phyloP scores from a whole-genome alignment of 2,797 vertebrate genomes.

The Microchirus variegatus region DNA sequence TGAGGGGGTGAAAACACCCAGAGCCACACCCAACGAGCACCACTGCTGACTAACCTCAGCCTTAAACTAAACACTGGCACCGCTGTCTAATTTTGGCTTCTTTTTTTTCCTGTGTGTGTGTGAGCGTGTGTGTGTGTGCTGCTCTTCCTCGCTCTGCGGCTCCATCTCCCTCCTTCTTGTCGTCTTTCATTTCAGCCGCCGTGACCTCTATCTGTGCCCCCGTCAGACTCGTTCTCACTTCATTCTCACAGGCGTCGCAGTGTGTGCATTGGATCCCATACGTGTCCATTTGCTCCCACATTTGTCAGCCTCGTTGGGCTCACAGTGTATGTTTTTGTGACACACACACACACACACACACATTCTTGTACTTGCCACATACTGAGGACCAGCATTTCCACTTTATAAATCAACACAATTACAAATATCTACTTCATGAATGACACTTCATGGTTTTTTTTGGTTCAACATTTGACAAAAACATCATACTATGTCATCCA shows the following conservation, averaged over 20 bases:
- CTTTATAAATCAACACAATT: too few species aligned
- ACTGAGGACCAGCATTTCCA: too few species aligned
- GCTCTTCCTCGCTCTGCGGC: neutral
- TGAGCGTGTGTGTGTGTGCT: neutral
- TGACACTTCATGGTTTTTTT: too few species aligned
- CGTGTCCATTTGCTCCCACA: slow-evolving; percentile 21
- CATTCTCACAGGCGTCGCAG: neutral
- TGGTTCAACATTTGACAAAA: too few species aligned
- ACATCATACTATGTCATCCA: too few species aligned
- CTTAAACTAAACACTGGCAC: slow-evolving; percentile 40
- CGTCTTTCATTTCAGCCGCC: slow-evolving; percentile 27
- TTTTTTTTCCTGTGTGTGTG: neutral
- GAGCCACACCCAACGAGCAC: slow-evolving; percentile 57
- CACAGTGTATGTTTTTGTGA: slow-evolving; percentile 17
- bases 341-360: slow-evolving; percentile 12
- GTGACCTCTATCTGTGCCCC: slow-evolving; percentile 32
- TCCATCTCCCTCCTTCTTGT: neutral
- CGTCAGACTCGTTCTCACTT: slow-evolving; percentile 32
- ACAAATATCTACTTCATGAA: too few species aligned
- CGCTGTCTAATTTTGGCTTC: slow-evolving; percentile 50
- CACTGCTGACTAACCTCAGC: slow-evolving; percentile 20
- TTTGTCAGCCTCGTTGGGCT: slow-evolving; percentile 29
- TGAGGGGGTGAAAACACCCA: slow-evolving; percentile 6
- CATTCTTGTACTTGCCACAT: too few species aligned
- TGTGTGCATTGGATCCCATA: slow-evolving; percentile 7